Conservation (phyloP, 1,140 invertebrate genomes). For the Neocloeon triangulifer region DNA sequence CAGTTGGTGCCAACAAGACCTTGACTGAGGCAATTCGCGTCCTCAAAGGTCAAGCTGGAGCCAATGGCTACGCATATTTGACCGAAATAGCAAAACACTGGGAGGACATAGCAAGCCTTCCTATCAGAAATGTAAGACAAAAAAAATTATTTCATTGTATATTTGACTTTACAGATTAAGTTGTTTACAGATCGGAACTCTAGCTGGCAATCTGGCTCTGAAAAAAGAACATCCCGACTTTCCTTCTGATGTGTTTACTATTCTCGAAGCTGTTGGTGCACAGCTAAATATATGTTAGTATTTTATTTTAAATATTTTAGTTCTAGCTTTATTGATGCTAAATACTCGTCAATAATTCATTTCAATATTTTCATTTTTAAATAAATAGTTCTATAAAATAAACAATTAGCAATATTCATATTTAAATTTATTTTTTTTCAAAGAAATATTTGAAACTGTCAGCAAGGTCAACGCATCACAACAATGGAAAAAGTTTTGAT, state of each 20-base stretch:
- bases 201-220: conserved; percentile 25
- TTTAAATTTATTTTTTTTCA: too few relatives aligned
- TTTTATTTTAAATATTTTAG: conserved; percentile 8
- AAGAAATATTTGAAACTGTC: too few relatives aligned
- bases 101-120: conserved; percentile 13
- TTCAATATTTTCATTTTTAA: too few relatives aligned
- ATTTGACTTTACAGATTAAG: too few relatives aligned
- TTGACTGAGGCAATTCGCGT: conserved; percentile 10
- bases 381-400: too few relatives aligned
- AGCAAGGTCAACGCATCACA: too few relatives aligned
- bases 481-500: too few relatives aligned
- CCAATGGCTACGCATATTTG: conserved; percentile 12
- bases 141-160: too few relatives aligned
- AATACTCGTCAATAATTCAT: too few relatives aligned
- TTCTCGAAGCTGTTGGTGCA: conserved; percentile 17
- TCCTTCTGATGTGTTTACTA: conserved; percentile 22
- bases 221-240: conserved; percentile 22
- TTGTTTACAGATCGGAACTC: conserved; percentile 35
- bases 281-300: conserved; percentile 15
- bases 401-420: too few relatives aligned
- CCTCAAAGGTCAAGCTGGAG: conserved; percentile 8
- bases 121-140: conserved; percentile 18
- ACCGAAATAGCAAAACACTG: conserved; percentile 12
- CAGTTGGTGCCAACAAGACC: conserved; percentile 10
- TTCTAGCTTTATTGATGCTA: too few relatives aligned